Percentiles rank a stretch among this genome's conserved stretches.
These are phyloP conservation scores for Crax fasciolata DNA, from an alignment of 2,797 vertebrate genomes.

Conservation along the genomic window DNA sequence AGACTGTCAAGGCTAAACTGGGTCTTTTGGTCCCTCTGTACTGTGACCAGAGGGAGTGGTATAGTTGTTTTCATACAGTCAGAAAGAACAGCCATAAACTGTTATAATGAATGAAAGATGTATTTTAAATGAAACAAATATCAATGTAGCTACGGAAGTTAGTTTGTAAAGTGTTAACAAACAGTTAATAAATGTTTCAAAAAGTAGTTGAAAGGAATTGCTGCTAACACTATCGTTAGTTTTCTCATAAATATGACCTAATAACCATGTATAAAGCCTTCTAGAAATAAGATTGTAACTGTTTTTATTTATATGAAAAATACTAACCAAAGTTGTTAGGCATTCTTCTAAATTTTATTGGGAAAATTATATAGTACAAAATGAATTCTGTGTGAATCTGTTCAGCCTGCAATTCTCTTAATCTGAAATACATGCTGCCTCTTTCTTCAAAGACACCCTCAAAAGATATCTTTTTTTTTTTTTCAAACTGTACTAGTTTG, in stretches of 20 bases:
- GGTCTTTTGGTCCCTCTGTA: background rate
- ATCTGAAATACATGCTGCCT: rapidly evolving
- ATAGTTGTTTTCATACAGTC: background rate
- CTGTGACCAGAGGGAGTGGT: background rate
- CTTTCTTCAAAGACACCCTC: background rate
- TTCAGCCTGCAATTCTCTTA: background rate
- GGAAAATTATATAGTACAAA: background rate
- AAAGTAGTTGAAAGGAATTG: background rate
- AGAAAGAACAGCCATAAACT: background rate
- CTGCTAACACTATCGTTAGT: background rate
- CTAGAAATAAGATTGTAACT: background rate
- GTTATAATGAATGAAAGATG: background rate
- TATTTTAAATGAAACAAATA: background rate
- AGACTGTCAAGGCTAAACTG: background rate
- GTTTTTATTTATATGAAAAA: background rate
- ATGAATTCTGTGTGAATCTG: background rate
- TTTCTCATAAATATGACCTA: background rate
- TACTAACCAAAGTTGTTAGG: background rate
- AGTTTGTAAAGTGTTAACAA: background rate
- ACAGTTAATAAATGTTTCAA: background rate
- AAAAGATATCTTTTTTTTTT: background rate
- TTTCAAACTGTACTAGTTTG: background rate
- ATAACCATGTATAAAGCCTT: background rate
- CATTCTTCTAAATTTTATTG: background rate
- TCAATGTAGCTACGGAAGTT: background rate